Evolutionary conservation across 1,140 invertebrate genomes (phyloP).

Genomic region (Drosophila dunni): DNA sequence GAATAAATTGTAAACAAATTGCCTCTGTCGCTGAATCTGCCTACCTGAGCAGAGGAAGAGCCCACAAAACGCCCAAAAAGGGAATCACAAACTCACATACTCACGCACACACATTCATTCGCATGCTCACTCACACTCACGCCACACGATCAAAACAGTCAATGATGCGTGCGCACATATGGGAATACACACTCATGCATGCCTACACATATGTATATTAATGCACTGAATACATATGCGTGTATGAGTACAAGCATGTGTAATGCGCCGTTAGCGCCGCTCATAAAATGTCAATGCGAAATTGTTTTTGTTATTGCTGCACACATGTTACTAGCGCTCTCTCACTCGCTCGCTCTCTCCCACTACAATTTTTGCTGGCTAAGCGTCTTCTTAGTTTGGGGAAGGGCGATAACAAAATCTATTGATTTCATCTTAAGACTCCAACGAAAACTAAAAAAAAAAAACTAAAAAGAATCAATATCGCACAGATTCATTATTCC

Average conservation of each 20-base stretch:
- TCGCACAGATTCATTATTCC: constrained; percentile 24
- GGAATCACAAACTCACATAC: constrained; percentile 12
- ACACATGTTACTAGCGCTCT: constrained; percentile 52
- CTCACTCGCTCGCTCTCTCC: constrained; percentile 8
- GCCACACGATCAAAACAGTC: constrained; percentile 27
- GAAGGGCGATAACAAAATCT: constrained; percentile 31
- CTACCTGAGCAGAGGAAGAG: constrained; percentile 18
- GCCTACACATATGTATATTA: not conserved
- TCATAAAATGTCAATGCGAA: constrained; percentile 79
- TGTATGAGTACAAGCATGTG: constrained; percentile 33
- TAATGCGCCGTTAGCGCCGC: constrained; percentile 72
- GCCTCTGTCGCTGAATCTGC: constrained; percentile 28
- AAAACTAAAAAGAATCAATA: constrained; percentile 16
- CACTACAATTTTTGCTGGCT: constrained; percentile 4
- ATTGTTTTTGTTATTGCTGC: constrained; percentile 32
- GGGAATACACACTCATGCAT: not conserved
- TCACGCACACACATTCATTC: not conserved
- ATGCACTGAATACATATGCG: constrained; percentile 1
- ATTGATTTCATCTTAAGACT: constrained; percentile 36
- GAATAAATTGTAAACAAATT: constrained; percentile 45
- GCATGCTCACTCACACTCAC: constrained; percentile 5
- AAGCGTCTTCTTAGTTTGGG: not conserved
- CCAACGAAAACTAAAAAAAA: not conserved
- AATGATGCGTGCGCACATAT: constrained; percentile 30
- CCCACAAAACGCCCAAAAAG: constrained; percentile 32